Conservation (phyloP, 2,113 vertebrate genomes). For the Spheniscus mendiculus region DNA sequence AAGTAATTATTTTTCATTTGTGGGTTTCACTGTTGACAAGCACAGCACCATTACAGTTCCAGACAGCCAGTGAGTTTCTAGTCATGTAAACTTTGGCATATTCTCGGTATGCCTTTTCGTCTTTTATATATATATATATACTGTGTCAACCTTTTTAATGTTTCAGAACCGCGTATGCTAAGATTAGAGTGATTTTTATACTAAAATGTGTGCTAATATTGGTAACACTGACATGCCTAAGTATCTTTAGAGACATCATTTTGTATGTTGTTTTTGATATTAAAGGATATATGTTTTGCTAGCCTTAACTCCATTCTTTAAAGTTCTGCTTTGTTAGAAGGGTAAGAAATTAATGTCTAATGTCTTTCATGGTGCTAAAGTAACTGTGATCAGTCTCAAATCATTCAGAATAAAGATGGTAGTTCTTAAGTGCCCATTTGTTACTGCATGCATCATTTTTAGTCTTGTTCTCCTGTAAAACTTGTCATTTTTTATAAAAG, state of each 20-base stretch:
- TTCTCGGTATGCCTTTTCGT: not conserved
- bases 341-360: not conserved
- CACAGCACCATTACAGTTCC: not conserved
- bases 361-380: slow-evolving; percentile 38
- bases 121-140: not conserved
- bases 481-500: not conserved
- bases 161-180: not conserved
- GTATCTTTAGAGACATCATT: slow-evolving; percentile 16
- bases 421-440: not conserved
- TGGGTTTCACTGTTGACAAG: not conserved
- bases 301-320: slow-evolving; percentile 33
- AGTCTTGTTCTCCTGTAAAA: not conserved
- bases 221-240: not conserved
- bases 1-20: not conserved
- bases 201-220: not conserved
- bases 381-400: slow-evolving; percentile 33
- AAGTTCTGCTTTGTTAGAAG: not conserved
- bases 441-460: not conserved
- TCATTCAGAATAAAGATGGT: slow-evolving; percentile 39
- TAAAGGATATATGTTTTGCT: not conserved
- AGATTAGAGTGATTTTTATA: slow-evolving; percentile 3
- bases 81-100: not conserved
- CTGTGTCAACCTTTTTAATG: not conserved
- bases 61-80: not conserved
- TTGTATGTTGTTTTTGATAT: slow-evolving; percentile 45